Conservation (phyloP, 2,888 invertebrate species). For the Cheilosia vulpina region DNA sequence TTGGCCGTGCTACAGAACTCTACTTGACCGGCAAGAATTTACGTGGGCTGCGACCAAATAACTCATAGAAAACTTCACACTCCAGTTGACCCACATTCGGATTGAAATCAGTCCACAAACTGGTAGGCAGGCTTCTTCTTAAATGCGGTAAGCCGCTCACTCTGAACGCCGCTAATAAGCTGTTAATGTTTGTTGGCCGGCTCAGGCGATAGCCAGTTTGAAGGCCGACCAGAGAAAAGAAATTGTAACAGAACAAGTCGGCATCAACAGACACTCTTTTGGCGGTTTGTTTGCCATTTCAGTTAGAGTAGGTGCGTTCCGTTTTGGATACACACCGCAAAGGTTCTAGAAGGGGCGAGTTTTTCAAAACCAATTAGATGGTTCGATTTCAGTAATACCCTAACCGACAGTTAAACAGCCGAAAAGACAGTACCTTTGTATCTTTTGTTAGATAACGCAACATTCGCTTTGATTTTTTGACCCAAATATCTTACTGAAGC, state of each 20-base stretch:
- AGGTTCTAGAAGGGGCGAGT: slow-evolving; percentile 16
- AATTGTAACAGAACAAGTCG: slow-evolving; percentile 31
- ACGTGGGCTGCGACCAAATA: slow-evolving; percentile 30
- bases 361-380: slow-evolving; percentile 46
- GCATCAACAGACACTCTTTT: slow-evolving; percentile 12
- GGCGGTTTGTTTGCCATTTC: slow-evolving; percentile 36
- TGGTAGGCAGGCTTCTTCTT: slow-evolving; percentile 28
- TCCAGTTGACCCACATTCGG: slow-evolving; percentile 32
- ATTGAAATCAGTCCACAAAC: slow-evolving; percentile 38
- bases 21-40: slow-evolving; percentile 22
- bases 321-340: background rate
- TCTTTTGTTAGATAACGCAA: slow-evolving; percentile 53
- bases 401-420: slow-evolving; percentile 2
- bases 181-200: slow-evolving; percentile 15
- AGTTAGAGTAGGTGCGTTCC: slow-evolving; percentile 28
- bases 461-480: slow-evolving; percentile 59
- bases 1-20: slow-evolving; percentile 31
- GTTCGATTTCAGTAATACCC: background rate
- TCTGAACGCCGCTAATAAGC: slow-evolving; percentile 22
- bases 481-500: slow-evolving; percentile 45
- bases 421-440: slow-evolving; percentile 15
- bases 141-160: slow-evolving; percentile 2
- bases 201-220: slow-evolving; percentile 32
- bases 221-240: slow-evolving; percentile 37
- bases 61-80: slow-evolving; percentile 22